These are phyloP conservation scores for Eupithecia insigniata DNA, from an alignment of 2,888 invertebrate genomes.

Conservation along the genomic window DNA sequence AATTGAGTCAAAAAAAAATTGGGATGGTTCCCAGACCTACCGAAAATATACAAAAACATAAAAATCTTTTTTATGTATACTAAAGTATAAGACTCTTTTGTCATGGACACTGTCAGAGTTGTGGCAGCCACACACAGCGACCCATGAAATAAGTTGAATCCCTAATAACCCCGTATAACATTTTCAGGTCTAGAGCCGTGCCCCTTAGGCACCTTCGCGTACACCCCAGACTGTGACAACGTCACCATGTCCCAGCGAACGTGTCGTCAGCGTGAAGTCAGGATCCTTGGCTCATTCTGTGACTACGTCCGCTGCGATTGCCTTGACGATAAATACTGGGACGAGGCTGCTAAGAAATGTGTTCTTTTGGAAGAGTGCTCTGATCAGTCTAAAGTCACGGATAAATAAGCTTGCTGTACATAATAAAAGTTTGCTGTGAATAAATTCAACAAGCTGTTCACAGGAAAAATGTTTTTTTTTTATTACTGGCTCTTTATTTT, in stretches of 20 bases:
- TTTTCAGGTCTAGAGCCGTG: constrained; percentile 53
- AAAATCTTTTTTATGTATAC: too few species aligned
- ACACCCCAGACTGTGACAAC: constrained; percentile 47
- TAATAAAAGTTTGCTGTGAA: neutral
- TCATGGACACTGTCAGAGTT: too few species aligned
- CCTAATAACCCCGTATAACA: neutral
- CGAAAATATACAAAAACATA: too few species aligned
- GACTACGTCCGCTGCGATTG: constrained; percentile 59
- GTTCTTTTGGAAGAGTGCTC: constrained; percentile 51
- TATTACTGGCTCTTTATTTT: neutral
- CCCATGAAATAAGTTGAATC: too few species aligned
- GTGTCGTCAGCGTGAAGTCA: constrained; percentile 48
- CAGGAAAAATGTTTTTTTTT: neutral
- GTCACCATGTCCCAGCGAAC: constrained; percentile 52
- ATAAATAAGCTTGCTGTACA: neutral
- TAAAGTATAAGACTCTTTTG: too few species aligned
- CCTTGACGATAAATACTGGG: constrained; percentile 49
- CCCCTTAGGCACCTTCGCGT: constrained; percentile 49
- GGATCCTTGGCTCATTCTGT: constrained; percentile 49
- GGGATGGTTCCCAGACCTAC: too few species aligned
- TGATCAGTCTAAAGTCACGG: constrained; percentile 42
- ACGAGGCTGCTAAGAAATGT: constrained; percentile 51
- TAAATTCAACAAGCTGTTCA: neutral
- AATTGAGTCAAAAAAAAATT: too few species aligned
- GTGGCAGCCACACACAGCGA: too few species aligned